These are phyloP conservation scores for Danaus chrysippus DNA, from an alignment of 2,888 invertebrate genomes.

Conservation along the genomic window DNA sequence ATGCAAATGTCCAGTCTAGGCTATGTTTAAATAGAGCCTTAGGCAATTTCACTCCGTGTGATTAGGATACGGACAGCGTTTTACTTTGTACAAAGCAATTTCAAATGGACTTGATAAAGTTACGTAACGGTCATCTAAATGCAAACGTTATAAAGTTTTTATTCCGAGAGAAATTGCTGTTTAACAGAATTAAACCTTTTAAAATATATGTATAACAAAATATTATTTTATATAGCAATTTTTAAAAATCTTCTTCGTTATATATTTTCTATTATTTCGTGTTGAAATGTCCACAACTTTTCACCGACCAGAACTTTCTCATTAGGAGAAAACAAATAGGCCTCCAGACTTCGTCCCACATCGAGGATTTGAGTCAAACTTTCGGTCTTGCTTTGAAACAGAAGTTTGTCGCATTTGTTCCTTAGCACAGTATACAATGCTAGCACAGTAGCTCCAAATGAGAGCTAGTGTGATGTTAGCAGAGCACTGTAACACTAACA, in stretches of 20 bases:
- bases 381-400: constrained; percentile 3
- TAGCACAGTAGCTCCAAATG: neutral
- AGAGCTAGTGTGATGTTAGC: constrained; percentile 5
- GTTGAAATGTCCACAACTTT: neutral
- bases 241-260: neutral
- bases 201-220: neutral
- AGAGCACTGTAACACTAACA: constrained; percentile 7
- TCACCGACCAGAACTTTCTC: neutral
- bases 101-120: constrained; percentile 9
- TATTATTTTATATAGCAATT: no score
- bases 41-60: constrained; percentile 22
- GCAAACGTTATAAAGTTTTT: constrained; percentile 6
- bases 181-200: neutral
- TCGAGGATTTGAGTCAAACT: constrained; percentile 6
- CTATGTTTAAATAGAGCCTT: constrained; percentile 24
- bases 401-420: constrained; percentile 3
- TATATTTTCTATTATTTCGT: neutral
- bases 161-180: neutral
- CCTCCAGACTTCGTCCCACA: constrained; percentile 6
- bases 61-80: constrained; percentile 16
- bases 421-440: constrained; percentile 1
- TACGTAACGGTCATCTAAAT: constrained; percentile 7
- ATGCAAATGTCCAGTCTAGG: constrained; percentile 45
- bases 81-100: constrained; percentile 7
- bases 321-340: constrained; percentile 5